Conservation (phyloP, 2,888 invertebrate species). For the Lycia hirtaria region DNA sequence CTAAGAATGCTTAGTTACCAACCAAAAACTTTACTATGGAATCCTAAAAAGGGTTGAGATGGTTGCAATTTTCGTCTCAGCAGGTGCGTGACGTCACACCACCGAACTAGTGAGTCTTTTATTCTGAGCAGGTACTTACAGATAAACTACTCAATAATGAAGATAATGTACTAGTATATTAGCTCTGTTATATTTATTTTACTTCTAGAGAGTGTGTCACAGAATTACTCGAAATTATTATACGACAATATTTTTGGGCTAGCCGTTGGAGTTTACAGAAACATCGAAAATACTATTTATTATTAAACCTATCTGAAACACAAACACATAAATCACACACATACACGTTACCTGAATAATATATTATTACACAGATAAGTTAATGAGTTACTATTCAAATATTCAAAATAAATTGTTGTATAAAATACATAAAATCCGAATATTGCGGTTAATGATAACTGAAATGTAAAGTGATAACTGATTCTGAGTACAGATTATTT, state of each 20-base stretch:
- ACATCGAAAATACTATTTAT: not conserved
- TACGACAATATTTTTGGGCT: conserved; percentile 1
- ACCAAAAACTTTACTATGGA: no score
- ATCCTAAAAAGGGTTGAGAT: no score
- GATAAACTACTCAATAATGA: no score
- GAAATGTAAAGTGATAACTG: not conserved
- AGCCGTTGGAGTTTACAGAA: not conserved
- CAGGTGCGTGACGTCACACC: no score
- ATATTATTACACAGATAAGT: not conserved
- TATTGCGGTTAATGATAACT: not conserved
- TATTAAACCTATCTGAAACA: not conserved
- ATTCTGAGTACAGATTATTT: conserved; percentile 1
- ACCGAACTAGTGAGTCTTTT: no score
- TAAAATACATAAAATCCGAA: not conserved
- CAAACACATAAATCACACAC: not conserved
- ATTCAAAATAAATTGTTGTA: not conserved
- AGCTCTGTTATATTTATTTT: no score
- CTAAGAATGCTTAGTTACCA: no score
- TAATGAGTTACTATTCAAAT: not conserved
- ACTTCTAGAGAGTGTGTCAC: no score
- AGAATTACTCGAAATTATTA: not conserved
- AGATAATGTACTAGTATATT: no score
- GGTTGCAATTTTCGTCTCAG: no score
- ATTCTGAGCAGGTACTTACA: no score
- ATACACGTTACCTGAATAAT: not conserved